Percentiles rank a stretch among this genome's conserved stretches.
Conservation (phyloP, 1,140 invertebrate species). For the Calephelis nemesis region DNA sequence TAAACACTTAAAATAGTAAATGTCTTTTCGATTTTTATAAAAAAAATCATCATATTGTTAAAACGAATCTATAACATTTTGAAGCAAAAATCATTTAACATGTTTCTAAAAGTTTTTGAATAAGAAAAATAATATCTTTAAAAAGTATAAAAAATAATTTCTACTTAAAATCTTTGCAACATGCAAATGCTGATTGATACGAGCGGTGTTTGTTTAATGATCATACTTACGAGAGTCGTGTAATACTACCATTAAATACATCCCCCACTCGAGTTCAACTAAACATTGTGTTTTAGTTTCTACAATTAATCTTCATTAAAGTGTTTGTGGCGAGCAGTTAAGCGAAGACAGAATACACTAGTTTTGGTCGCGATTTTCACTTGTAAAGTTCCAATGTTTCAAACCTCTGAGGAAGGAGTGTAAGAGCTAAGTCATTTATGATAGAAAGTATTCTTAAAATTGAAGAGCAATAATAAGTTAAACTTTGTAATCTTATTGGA, state of each 20-base stretch:
- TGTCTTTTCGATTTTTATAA: too few species aligned
- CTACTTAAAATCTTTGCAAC: neutral
- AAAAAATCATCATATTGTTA: too few species aligned
- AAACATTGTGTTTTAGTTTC: conserved; percentile 34
- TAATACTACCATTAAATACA: conserved; percentile 29
- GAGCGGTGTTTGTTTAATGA: conserved; percentile 7
- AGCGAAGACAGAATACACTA: conserved; percentile 13
- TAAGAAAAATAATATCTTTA: too few species aligned
- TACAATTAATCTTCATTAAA: conserved; percentile 63
- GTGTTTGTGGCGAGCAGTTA: conserved; percentile 46
- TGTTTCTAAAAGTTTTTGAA: too few species aligned
- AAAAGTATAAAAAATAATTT: neutral
- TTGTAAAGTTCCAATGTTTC: neutral
- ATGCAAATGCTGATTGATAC: neutral
- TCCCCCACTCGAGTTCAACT: conserved; percentile 27
- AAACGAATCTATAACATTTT: too few species aligned
- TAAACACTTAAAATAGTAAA: too few species aligned
- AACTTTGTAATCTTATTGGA: too few species aligned
- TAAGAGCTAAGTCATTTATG: neutral
- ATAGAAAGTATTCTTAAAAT: too few species aligned
- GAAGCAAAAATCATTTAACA: too few species aligned
- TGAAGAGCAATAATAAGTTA: too few species aligned
- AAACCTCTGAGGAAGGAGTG: neutral
- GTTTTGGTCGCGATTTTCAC: conserved; percentile 8
- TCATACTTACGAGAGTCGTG: conserved; percentile 4